Evolutionary conservation across 2,797 vertebrate species (phyloP).

Genomic region (Fringilla coelebs): DNA sequence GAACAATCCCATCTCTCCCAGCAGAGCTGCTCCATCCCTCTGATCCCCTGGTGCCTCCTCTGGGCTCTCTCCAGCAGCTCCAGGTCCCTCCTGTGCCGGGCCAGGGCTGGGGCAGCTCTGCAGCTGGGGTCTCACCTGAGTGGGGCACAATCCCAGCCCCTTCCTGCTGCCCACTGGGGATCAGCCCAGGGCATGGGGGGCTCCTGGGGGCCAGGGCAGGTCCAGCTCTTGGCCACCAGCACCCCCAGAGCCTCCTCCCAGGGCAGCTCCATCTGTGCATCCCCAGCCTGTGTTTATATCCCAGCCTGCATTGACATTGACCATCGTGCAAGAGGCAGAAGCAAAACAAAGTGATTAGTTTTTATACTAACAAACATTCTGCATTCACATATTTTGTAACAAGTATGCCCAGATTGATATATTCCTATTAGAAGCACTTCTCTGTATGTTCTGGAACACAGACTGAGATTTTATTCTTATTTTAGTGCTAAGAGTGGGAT

Average conservation of each 20-base stretch:
- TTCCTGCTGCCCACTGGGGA: not conserved
- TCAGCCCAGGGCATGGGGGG: not conserved
- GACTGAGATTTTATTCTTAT: not conserved
- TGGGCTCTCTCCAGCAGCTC: not conserved
- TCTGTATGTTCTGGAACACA: not conserved
- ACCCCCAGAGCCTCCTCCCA: not conserved
- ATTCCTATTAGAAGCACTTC: not conserved
- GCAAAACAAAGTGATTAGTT: not conserved
- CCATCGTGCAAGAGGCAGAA: not conserved
- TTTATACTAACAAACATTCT: not conserved
- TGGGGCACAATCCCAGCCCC: not conserved
- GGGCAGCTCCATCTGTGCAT: not conserved
- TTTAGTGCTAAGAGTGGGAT: not conserved
- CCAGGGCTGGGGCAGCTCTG: not conserved
- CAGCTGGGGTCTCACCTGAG: not conserved
- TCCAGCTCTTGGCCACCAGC: not conserved
- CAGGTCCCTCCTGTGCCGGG: rapidly evolving
- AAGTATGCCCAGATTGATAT: not conserved
- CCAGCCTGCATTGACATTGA: rapidly evolving
- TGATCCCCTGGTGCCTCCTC: not conserved
- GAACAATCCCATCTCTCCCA: not conserved
- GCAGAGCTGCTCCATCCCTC: not conserved
- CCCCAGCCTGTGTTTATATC: not conserved
- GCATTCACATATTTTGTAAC: not conserved
- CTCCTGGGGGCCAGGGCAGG: not conserved